Evolutionary conservation across 2,113 vertebrate genomes (phyloP).

Genomic region (Leptobrachium ailaonicum): DNA sequence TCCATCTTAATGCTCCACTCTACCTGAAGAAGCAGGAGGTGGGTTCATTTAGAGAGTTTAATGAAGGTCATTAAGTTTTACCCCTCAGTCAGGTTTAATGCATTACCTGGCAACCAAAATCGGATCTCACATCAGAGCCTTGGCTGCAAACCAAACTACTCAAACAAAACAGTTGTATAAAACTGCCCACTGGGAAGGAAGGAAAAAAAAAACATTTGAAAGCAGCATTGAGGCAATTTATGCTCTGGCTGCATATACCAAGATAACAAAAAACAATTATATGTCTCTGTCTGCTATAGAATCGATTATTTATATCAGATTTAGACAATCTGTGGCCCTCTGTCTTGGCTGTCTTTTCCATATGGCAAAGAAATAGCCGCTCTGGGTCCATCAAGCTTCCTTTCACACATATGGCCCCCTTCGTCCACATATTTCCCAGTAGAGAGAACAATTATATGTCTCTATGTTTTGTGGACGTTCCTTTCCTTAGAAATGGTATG

Average conservation of each 20-base stretch:
- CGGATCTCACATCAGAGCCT: constrained; percentile 68
- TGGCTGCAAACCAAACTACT: constrained; percentile 71
- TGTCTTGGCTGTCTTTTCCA: too few species aligned
- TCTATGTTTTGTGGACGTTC: too few species aligned
- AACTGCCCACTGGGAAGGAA: constrained; percentile 52
- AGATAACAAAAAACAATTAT: constrained; percentile 55
- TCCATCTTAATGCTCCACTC: constrained; percentile 65
- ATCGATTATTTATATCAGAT: neutral
- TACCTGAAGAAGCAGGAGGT: constrained; percentile 75
- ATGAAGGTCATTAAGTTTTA: constrained; percentile 78
- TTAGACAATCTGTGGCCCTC: too few species aligned
- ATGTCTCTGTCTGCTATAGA: constrained; percentile 30
- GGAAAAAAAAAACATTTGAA: constrained; percentile 63
- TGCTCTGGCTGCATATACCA: constrained; percentile 52
- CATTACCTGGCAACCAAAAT: constrained; percentile 74
- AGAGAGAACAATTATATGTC: too few species aligned
- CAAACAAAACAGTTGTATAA: constrained; percentile 61
- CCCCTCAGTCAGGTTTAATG: constrained; percentile 76
- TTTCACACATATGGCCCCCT: too few species aligned
- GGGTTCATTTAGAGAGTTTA: constrained; percentile 70
- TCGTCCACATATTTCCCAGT: too few species aligned
- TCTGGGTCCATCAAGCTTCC: too few species aligned
- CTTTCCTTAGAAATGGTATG: too few species aligned
- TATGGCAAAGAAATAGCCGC: too few species aligned
- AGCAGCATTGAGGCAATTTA: constrained; percentile 61